Conservation (phyloP, 23 tunicate species). For the Aplidium turbinatum region DNA sequence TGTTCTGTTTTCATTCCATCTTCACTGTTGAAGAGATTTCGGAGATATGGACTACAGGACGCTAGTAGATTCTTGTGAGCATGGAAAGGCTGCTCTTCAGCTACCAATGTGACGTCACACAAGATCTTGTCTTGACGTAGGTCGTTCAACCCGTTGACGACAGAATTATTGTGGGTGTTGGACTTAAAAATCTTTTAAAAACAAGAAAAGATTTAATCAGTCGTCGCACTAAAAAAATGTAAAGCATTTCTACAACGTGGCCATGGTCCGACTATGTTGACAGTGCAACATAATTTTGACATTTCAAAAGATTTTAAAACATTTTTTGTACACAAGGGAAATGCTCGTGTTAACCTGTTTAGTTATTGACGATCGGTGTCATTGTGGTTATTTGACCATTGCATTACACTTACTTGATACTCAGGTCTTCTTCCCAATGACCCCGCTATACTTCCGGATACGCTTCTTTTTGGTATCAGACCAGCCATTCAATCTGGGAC, state of each 20-base stretch:
- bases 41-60: slow-evolving; percentile 86
- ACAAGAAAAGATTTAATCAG: background rate
- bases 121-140: slow-evolving; percentile 87
- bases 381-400: background rate
- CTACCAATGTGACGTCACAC: slow-evolving; percentile 98
- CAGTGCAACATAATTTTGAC: no score
- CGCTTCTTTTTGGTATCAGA: slow-evolving; percentile 68
- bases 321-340: no score
- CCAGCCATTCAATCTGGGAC: slow-evolving; percentile 96
- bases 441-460: slow-evolving; percentile 65
- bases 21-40: slow-evolving; percentile 85
- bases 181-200: slow-evolving; percentile 78
- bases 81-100: slow-evolving; percentile 85
- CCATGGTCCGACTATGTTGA: no score
- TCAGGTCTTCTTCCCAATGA: slow-evolving; percentile 89
- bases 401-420: slow-evolving; percentile 61
- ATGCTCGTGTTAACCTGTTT: no score
- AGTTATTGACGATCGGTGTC: no score
- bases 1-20: slow-evolving; percentile 90
- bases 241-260: no score
- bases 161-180: slow-evolving; percentile 75
- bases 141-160: slow-evolving; percentile 83
- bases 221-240: no score
- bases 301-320: no score
- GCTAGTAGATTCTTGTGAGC: slow-evolving; percentile 96